phyloP scores from a whole-genome alignment of 2,113 vertebrate species.

The Haliaeetus leucogaster region DNA sequence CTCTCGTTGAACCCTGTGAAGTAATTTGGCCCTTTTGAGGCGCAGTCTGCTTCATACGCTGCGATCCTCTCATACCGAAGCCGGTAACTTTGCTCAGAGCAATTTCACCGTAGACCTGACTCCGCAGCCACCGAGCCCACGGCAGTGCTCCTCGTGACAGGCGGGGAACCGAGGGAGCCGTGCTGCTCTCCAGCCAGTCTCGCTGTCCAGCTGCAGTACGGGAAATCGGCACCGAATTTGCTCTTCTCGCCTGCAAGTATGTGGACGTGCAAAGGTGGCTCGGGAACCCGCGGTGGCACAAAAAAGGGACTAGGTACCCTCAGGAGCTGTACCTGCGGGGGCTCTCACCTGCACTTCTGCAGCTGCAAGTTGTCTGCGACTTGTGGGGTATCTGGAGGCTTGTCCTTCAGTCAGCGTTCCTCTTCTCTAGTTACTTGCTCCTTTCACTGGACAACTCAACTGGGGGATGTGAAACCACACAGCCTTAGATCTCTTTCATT shows the following conservation, averaged over 20 bases:
- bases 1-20: slow-evolving; percentile 8
- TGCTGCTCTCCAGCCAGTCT: too few species aligned
- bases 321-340: background rate
- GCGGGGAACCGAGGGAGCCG: accelerated
- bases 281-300: background rate
- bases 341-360: background rate
- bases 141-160: background rate
- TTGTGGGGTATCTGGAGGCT: background rate
- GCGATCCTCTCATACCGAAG: background rate
- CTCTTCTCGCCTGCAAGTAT: accelerated
- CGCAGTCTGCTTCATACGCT: background rate
- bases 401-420: background rate
- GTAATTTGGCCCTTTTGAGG: background rate
- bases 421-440: background rate
- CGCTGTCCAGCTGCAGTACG: background rate
- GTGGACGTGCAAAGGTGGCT: background rate
- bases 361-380: background rate
- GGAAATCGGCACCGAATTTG: background rate
- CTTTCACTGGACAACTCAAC: background rate
- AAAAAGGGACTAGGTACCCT: background rate
- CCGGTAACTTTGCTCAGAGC: background rate
- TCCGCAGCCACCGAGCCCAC: background rate
- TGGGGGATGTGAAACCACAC: background rate
- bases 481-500: background rate
- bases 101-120: background rate